Evolutionary conservation across 1,140 invertebrate genomes (phyloP), one percentile per base, ranked within the genome.

Genomic region (Papilio polyxenes): DNA sequence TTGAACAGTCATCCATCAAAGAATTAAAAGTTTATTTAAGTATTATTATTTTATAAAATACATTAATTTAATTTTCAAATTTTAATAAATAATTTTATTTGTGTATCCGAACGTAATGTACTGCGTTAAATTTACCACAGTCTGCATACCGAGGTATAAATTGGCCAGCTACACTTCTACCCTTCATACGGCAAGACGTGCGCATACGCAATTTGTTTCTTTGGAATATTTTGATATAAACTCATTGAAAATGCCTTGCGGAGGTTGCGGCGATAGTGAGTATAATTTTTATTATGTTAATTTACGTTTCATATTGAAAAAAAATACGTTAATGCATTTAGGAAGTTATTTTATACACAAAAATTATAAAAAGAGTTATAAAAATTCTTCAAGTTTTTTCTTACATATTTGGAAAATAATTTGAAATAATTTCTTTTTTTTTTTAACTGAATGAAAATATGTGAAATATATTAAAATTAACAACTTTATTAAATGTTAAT

Each of bases 221-320:
- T 49, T 82, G 81, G 62, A 20, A 51, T 85, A 77, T 62, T n/a
- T 20, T 44, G 75, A 81, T 81, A 81, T 44, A 40, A 81, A 77
- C 23, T 80, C 69, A 53, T 48, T 81, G 79, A 94, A 89, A 82
- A 94, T 95, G 94, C 92, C 94, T 89, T 95, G 93, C 85, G 90
- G 90, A 85, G 91, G 92, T 83, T 94, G 93, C 83, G 92, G 91
- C 84, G 92, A 94, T 81, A 90, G 93, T 95, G 75, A 93, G 93
- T 92, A 82, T 75, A 51, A 78, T 82, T 56, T 59, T 56, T 77
- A 77, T 44, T 49, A 31, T 37, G 6, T 65, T 65, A 11, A 1
- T 65, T 65, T 31, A 1, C 3, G 23, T 31, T 65, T 31, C 4
- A 4, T 65, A n/a, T 65, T 31, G 2, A 65, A 13, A 65, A 31